A percentile compares a stretch with the other conserved stretches of the same genome.
Conservation (phyloP, 2,797 vertebrate species). For the Myiotriccus ornatus region DNA sequence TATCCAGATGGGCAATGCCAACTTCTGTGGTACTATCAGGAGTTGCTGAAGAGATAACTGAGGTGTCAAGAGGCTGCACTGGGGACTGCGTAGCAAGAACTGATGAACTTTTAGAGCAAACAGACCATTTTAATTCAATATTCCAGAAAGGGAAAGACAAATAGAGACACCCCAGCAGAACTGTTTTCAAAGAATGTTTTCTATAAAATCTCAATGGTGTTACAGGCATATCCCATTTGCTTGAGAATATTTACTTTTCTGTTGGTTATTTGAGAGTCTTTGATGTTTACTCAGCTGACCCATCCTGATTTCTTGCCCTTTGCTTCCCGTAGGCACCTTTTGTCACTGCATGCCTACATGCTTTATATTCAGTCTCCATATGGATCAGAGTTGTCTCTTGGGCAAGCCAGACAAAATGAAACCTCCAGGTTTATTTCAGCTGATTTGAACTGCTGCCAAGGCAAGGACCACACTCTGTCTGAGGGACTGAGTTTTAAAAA, state of each 20-base stretch:
- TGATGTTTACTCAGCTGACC: conserved; percentile 55
- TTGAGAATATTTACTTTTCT: conserved; percentile 43
- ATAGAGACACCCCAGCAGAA: background rate
- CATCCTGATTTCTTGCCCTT: conserved; percentile 31
- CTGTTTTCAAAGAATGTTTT: conserved; percentile 30
- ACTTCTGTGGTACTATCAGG: background rate
- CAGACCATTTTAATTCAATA: conserved; percentile 23
- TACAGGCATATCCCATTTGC: conserved; percentile 24
- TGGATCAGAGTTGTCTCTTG: background rate
- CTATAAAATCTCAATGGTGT: conserved; percentile 6
- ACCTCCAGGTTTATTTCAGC: conserved; percentile 10
- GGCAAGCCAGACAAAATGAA: conserved; percentile 9
- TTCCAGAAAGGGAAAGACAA: conserved; percentile 26
- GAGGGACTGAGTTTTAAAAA: background rate
- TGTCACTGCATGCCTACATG: background rate
- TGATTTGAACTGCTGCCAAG: conserved; percentile 24
- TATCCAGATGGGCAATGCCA: background rate
- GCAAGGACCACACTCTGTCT: background rate
- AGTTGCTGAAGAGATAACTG: background rate
- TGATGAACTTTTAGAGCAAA: conserved; percentile 10
- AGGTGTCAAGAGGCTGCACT: background rate
- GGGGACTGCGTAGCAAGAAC: background rate
- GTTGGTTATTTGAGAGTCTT: conserved; percentile 29
- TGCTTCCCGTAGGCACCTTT: conserved; percentile 28
- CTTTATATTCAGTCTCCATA: background rate